A percentile compares a stretch with the other conserved stretches of the same genome.
Conservation (phyloP, 2,888 invertebrate species). For the Acleris literana region DNA sequence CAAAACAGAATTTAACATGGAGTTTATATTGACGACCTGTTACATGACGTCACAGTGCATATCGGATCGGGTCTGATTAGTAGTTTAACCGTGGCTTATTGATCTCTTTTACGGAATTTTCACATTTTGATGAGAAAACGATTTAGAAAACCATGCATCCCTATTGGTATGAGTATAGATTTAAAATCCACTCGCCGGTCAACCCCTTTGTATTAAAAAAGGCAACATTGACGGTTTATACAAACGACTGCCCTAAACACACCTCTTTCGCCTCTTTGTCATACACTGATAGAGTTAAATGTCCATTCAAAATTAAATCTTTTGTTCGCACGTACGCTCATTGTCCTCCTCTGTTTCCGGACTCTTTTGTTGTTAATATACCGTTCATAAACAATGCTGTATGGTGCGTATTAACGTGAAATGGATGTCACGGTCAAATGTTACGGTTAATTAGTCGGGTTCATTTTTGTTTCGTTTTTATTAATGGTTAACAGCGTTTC, state of each 20-base stretch:
- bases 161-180: too few relatives aligned
- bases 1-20: too few relatives aligned
- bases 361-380: constrained; percentile 29
- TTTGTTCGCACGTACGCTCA: constrained; percentile 26
- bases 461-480: constrained; percentile 23
- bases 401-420: constrained; percentile 34
- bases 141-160: too few relatives aligned
- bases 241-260: not conserved
- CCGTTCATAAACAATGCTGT: constrained; percentile 36
- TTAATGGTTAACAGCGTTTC: not conserved
- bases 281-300: constrained; percentile 28
- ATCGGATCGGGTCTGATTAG: too few relatives aligned
- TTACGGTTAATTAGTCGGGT: constrained; percentile 26
- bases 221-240: too few relatives aligned
- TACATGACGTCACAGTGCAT: too few relatives aligned
- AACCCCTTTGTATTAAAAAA: too few relatives aligned
- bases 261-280: constrained; percentile 29
- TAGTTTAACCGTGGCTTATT: too few relatives aligned
- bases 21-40: too few relatives aligned
- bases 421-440: constrained; percentile 37
- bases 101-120: too few relatives aligned
- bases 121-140: too few relatives aligned
- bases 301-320: constrained; percentile 34
- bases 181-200: too few relatives aligned
- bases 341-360: constrained; percentile 32